Percentiles rank a stretch among this genome's conserved stretches.
These are phyloP conservation scores for Aeoliscus strigatus DNA, from an alignment of 2,797 vertebrate genomes.

Conservation along the genomic window DNA sequence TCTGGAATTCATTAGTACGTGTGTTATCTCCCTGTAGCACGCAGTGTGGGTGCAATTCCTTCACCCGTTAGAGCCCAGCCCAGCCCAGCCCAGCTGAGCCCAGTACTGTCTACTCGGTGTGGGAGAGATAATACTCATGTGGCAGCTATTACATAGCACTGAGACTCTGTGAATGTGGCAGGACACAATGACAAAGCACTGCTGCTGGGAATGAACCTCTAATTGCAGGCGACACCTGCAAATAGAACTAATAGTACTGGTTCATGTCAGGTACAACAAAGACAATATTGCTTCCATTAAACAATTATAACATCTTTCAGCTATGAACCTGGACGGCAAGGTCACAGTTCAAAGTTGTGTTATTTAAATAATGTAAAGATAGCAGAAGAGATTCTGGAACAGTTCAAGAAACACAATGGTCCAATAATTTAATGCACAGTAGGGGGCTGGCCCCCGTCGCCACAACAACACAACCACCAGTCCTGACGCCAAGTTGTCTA, in stretches of 20 bases:
- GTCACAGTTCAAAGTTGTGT: background rate
- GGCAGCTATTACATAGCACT: slow-evolving; percentile 81
- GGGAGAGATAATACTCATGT: slow-evolving; percentile 62
- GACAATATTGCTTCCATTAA: too few species aligned
- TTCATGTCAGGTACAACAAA: slow-evolving; percentile 17
- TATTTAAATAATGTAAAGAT: slow-evolving; percentile 10
- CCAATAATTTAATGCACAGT: slow-evolving; percentile 45
- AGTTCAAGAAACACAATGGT: slow-evolving; percentile 37
- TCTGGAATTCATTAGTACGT: slow-evolving; percentile 86
- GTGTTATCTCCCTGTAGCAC: slow-evolving; percentile 83
- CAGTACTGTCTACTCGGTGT: slow-evolving; percentile 68
- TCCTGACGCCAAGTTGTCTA: slow-evolving; percentile 62
- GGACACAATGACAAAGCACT: slow-evolving; percentile 58
- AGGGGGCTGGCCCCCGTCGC: slow-evolving; percentile 36
- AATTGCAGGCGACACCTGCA: slow-evolving; percentile 61
- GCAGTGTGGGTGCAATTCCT: slow-evolving; percentile 76
- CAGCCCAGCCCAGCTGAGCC: slow-evolving; percentile 46
- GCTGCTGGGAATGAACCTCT: slow-evolving; percentile 60
- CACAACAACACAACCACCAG: slow-evolving; percentile 51
- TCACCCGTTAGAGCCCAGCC: slow-evolving; percentile 62
- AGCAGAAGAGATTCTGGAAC: slow-evolving; percentile 14
- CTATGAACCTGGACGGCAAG: too few species aligned
- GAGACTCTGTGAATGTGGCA: slow-evolving; percentile 48
- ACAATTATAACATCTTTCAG: too few species aligned
- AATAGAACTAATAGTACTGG: slow-evolving; percentile 40